Evolutionary conservation across 2,797 vertebrate species (phyloP).

Genomic region (Gobionotothen gibberifrons): DNA sequence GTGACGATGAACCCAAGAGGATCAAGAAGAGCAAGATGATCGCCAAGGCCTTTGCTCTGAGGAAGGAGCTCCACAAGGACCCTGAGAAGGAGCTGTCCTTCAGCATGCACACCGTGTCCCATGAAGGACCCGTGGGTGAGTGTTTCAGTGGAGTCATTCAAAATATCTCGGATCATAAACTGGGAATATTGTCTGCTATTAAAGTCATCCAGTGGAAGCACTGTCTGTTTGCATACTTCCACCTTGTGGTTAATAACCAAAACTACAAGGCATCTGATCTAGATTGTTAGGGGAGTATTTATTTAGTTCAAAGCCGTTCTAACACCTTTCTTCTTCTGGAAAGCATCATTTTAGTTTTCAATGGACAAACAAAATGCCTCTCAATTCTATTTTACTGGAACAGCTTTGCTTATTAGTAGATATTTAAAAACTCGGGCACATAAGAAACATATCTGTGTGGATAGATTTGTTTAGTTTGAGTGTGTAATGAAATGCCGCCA

Average conservation of each 20-base stretch:
- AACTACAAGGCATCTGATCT: conserved; percentile 13
- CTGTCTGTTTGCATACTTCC: conserved; percentile 18
- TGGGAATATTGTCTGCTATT: not conserved
- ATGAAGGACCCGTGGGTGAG: conserved; percentile 96
- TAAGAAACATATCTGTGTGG: not conserved
- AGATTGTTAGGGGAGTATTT: not conserved
- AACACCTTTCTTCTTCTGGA: not conserved
- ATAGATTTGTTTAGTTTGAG: not conserved
- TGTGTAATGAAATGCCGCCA: not conserved
- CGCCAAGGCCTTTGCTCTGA: conserved; percentile 95
- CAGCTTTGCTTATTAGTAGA: too few species aligned
- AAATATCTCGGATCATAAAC: too few species aligned
- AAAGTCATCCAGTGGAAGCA: not conserved
- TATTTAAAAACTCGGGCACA: not conserved
- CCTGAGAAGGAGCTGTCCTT: conserved; percentile 95
- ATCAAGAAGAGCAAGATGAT: conserved; percentile 99
- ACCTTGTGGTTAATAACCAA: conserved; percentile 48
- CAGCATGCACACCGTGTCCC: conserved; percentile 97
- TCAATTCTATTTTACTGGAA: not conserved
- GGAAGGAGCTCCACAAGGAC: conserved; percentile 95
- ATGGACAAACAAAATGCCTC: not conserved
- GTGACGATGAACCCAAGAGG: conserved; percentile 95
- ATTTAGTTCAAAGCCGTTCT: not conserved
- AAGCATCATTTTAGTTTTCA: not conserved
- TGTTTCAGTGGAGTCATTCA: conserved; percentile 6